Evolutionary conservation across 2,113 vertebrate species (phyloP), one percentile per base, ranked within the genome.

Genomic region (Nyctereutes procyonoides): DNA sequence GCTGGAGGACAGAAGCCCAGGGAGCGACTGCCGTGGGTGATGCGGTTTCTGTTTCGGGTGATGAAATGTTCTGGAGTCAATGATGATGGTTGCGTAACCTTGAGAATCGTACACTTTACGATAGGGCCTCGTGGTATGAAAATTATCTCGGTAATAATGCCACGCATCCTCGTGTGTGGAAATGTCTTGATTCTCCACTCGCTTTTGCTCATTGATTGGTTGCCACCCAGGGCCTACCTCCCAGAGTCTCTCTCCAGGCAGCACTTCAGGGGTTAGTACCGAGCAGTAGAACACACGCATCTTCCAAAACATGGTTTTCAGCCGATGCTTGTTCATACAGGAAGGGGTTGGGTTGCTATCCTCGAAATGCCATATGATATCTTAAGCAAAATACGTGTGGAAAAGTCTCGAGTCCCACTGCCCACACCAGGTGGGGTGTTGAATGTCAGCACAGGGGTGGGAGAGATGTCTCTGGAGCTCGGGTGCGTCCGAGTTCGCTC

Each of bases 401-500:
- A 20, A 20, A 51, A 65, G 19, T 22, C 65, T 62, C 9, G 53
- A 48, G 32, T 32, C 43, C 4, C 19, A 24, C 5, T 17, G 81
- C 32, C 32, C 22, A 38, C 14, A 12, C 30, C 1, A 5, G 48
- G 13, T 26, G 7, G 30, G 5, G 16, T 0, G n/a, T 51, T 60
- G 19, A 16, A 10, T 3, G 5, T 30, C 38, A 8, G 79, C 48
- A 28, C 17, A 30, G n/a, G 43, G n/a, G 11, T 4, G 10, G 8
- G 12, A 15, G 26, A 8, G 67, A 2, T 1, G 5, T 9, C 0
- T 0, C 28, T 14, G n/a, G 17, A 8, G 1, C 13, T 0, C 0
- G 1, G 16, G 4, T 0, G 2, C 35, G 0, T 15, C 53, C 15
- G 3, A 0, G 6, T 14, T 3, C 22, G 0, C 7, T 15, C 1